phyloP scores from a whole-genome alignment of 2,888 invertebrate species.

The Standfussiana lucernea region DNA sequence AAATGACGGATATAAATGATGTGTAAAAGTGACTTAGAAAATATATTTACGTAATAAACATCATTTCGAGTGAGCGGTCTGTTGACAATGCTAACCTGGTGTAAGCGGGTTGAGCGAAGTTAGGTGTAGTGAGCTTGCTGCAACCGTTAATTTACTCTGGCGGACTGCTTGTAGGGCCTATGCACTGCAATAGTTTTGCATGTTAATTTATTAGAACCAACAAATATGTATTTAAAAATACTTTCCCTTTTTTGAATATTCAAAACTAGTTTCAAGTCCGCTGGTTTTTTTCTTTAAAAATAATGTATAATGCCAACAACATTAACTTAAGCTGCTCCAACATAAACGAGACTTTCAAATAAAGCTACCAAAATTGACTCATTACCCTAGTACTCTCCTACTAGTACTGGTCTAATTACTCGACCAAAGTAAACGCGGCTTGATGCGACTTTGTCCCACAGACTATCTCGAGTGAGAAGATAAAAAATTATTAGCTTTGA shows the following conservation, averaged over 20 bases:
- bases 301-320: no score
- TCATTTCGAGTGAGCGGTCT: neutral
- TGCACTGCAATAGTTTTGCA: neutral
- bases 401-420: slow-evolving; percentile 18
- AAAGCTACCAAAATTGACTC: neutral
- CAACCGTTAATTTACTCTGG: neutral
- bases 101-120: neutral
- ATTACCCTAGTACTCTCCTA: neutral
- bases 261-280: neutral
- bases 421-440: slow-evolving; percentile 31
- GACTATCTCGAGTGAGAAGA: slow-evolving; percentile 65
- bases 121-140: neutral
- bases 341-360: neutral
- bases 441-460: slow-evolving; percentile 46
- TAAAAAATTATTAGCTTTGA: slow-evolving; percentile 70
- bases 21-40: neutral
- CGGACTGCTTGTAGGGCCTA: neutral
- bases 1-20: neutral
- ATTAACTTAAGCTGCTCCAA: no score
- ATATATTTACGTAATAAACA: neutral
- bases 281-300: neutral
- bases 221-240: no score
- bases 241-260: neutral
- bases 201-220: neutral
- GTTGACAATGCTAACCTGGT: no score